These are phyloP conservation scores for Mus spretus DNA, from an alignment of 2,797 vertebrate species.

Conservation along the genomic window DNA sequence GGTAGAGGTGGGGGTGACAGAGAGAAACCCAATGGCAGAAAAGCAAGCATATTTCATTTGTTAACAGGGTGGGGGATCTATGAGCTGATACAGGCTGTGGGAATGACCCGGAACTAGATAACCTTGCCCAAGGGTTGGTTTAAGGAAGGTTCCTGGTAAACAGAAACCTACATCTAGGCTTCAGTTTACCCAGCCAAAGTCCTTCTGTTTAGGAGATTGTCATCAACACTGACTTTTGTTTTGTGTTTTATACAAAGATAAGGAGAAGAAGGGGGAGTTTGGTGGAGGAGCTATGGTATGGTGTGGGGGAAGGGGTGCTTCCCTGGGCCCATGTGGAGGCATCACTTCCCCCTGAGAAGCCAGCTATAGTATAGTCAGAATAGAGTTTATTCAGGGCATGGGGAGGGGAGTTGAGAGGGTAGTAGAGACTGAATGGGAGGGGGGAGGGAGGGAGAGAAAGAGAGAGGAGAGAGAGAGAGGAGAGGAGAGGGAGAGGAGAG, in stretches of 20 bases:
- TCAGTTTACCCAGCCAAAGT: not conserved
- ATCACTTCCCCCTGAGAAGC: not conserved
- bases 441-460: not conserved
- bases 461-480: not conserved
- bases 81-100: not conserved
- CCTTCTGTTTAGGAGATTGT: not conserved
- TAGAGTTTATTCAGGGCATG: not conserved
- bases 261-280: not conserved
- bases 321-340: not conserved
- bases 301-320: no score
- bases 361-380: not conserved
- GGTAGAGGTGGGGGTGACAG: not conserved
- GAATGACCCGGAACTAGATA: not conserved
- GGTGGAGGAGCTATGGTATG: not conserved
- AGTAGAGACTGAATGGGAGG: no score
- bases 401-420: not conserved
- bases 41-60: not conserved
- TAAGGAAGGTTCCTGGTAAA: not conserved
- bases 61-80: not conserved
- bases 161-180: not conserved
- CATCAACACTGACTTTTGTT: not conserved
- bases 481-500: fast-evolving
- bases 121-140: not conserved
- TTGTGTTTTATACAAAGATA: not conserved
- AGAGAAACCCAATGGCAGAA: not conserved